phyloP scores from a whole-genome alignment of 2,113 vertebrate genomes.

The Brachirus orientalis region DNA sequence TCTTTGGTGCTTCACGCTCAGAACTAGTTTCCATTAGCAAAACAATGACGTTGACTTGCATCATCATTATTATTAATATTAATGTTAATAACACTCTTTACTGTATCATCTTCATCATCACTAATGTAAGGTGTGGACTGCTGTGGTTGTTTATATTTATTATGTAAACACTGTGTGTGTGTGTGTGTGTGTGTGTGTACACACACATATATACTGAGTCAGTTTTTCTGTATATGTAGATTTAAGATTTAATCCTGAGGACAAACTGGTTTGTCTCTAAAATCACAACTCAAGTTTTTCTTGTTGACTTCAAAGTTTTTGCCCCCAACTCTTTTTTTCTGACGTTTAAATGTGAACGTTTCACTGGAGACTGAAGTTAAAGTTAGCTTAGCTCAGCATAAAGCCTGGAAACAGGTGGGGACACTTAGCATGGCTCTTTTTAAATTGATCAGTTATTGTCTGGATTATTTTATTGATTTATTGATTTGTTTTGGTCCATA shows the following conservation, averaged over 20 bases:
- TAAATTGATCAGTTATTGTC: neutral
- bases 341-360: neutral
- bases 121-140: too few relatives aligned
- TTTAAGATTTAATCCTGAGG: neutral
- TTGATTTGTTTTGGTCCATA: too few relatives aligned
- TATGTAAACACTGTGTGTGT: slow-evolving; percentile 59
- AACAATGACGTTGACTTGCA: slow-evolving; percentile 17
- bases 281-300: too few relatives aligned
- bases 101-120: too few relatives aligned
- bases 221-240: slow-evolving; percentile 50
- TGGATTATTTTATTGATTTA: too few relatives aligned
- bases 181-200: too few relatives aligned
- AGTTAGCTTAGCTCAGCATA: slow-evolving; percentile 29
- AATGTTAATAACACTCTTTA: neutral
- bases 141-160: slow-evolving; percentile 63
- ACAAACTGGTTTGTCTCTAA: too few relatives aligned
- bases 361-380: too few relatives aligned
- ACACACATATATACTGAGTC: slow-evolving; percentile 47
- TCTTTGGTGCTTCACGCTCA: slow-evolving; percentile 42
- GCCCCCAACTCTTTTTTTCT: neutral
- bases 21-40: slow-evolving; percentile 12
- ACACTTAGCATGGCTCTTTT: neutral
- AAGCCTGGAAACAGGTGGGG: neutral
- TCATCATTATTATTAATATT: neutral
- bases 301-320: too few relatives aligned